These are phyloP conservation scores for Syngnathus typhle DNA, from an alignment of 2,113 vertebrate genomes.

Conservation along the genomic window DNA sequence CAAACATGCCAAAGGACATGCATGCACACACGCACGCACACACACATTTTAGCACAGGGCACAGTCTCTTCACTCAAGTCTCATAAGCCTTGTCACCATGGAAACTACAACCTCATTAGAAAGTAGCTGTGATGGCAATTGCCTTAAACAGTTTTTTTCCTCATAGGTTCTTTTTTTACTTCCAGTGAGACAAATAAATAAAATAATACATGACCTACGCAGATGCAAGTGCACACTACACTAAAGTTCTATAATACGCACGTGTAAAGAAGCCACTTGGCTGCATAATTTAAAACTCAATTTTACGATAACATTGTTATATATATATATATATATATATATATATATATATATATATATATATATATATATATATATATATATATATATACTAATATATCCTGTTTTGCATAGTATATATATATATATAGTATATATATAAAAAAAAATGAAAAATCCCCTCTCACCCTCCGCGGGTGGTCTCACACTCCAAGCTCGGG, in stretches of 20 bases:
- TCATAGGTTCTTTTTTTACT: neutral
- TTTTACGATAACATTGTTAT: no score
- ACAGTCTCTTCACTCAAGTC: constrained; percentile 55
- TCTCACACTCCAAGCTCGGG: no score
- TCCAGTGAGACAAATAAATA: neutral
- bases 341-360: no score
- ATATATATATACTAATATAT: no score
- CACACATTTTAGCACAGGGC: constrained; percentile 42
- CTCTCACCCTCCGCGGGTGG: no score
- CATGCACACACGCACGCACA: constrained; percentile 19
- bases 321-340: no score
- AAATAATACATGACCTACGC: neutral
- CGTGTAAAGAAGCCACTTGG: no score
- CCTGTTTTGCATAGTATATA: no score
- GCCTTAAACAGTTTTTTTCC: constrained; percentile 8
- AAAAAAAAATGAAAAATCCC: no score
- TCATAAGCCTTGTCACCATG: constrained; percentile 63
- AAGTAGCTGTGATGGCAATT: constrained; percentile 52
- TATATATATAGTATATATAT: no score
- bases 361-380: no score
- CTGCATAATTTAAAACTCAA: no score
- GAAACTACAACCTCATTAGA: constrained; percentile 64
- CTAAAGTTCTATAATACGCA: neutral
- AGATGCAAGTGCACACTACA: neutral
- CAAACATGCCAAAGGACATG: constrained; percentile 40